Base-by-base conservation (phyloP, 2,888 invertebrate species). In the Dorcus parallelipipedus region DNA sequence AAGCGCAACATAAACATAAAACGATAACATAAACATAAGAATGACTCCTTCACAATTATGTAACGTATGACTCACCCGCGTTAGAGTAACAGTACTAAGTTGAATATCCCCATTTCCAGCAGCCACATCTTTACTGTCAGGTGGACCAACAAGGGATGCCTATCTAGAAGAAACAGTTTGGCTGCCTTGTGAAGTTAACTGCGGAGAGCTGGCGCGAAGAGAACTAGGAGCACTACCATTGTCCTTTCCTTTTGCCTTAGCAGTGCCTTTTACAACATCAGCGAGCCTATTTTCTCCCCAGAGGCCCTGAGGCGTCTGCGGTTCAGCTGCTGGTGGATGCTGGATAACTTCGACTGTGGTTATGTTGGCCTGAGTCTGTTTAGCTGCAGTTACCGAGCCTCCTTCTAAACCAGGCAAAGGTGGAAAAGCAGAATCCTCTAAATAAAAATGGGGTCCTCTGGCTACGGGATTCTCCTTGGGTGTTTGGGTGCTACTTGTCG, bases 391-490 rank as follows among this genome's bases (percentile, higher is more conserved):
- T 39, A 55, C 40, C 17, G 42, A 42, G 52, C 65, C 61, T 10
- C 57, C 60, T 47, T 57, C 56, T 33, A 56, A 53, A 73, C 90
- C 89, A 61, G 91, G 91, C 72, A 91, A 81, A 59, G 91, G 91
- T 63, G 91, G 91, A 76, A 91, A 91, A 54, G 90, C 89, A 53
- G 87, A 84, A 58, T 89, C 88, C 77, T 89, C 90, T 68, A 91
- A 81, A 77, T 91, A 91, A 78, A 91, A 91, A 73, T 89, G 86
- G 42, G 84, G 83, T 60, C 84, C 81, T 75, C 79, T 75, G 7
- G 54, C 43, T 14, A 49, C 52, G 10, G 43, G 47, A 26, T 50
- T 45, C 40, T 64, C 64, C 51, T 64, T 57, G 68, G 65, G 49
- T 59, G 64, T 43, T 49, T 55, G 65, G 40, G 56, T 10, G 17